phyloP scores from a whole-genome alignment of 2,797 vertebrate species.

The Antennarius maculatus region DNA sequence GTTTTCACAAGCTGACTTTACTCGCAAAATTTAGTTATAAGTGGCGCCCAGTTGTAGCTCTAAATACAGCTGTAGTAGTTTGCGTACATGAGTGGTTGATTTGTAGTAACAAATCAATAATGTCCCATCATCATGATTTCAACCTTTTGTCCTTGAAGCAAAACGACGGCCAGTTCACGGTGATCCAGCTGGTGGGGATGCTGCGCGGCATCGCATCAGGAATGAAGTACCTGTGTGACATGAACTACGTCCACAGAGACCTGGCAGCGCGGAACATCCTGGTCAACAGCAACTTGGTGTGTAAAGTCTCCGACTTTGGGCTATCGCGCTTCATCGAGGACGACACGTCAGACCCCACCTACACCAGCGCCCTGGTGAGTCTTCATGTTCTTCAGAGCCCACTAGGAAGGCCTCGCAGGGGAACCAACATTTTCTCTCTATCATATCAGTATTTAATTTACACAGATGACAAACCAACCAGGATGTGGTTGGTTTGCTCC shows the following conservation, averaged over 20 bases:
- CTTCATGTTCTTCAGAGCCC: neutral
- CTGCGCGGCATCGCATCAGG: conserved; percentile 92
- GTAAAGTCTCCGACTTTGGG: conserved; percentile 96
- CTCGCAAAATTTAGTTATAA: no score
- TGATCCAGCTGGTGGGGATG: conserved; percentile 98
- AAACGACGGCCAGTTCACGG: conserved; percentile 97
- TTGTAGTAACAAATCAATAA: no score
- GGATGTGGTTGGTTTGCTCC: no score
- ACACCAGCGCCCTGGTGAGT: conserved; percentile 94
- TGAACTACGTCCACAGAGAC: conserved; percentile 97
- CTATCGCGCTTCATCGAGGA: conserved; percentile 96
- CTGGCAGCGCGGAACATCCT: conserved; percentile 97
- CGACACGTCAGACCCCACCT: conserved; percentile 95
- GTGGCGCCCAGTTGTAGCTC: no score
- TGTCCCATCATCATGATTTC: no score
- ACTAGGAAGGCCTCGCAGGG: no score
- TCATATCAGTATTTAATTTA: no score
- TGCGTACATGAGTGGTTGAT: no score
- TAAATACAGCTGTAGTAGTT: no score
- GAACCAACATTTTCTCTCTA: no score
- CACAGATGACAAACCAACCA: no score
- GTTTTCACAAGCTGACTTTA: no score
- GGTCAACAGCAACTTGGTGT: conserved; percentile 97
- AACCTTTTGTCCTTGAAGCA: conserved; percentile 78
- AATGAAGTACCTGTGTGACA: conserved; percentile 96